phyloP scores from a whole-genome alignment of 1,140 invertebrate species.

The Trichoplusia ni region DNA sequence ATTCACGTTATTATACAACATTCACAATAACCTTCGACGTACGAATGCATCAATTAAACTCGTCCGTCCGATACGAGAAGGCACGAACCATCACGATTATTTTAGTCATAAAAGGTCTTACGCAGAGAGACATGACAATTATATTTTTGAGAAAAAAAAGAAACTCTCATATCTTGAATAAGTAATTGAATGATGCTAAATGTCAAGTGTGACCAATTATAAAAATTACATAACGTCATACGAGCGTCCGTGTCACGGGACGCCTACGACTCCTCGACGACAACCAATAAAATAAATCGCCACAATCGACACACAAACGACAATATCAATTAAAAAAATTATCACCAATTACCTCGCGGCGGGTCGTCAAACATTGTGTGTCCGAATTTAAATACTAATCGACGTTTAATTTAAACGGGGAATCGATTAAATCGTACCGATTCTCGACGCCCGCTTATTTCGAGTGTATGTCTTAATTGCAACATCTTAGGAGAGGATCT shows the following conservation, averaged over 20 bases:
- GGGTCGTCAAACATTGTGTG: conserved; percentile 58
- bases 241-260: conserved; percentile 13
- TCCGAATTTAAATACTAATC: conserved; percentile 66
- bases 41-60: conserved; percentile 23
- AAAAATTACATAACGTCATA: conserved; percentile 29
- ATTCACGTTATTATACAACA: conserved; percentile 22
- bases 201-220: conserved; percentile 40
- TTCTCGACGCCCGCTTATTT: conserved; percentile 55
- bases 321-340: conserved; percentile 67
- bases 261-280: conserved; percentile 10
- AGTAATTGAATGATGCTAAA: conserved; percentile 34
- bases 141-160: conserved; percentile 15
- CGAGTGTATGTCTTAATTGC: conserved; percentile 66
- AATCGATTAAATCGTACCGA: conserved; percentile 59
- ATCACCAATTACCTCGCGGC: conserved; percentile 67
- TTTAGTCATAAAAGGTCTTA: conserved; percentile 27
- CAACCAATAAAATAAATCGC: conserved; percentile 29
- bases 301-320: conserved; percentile 33
- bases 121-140: conserved; percentile 20
- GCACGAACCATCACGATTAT: conserved; percentile 28
- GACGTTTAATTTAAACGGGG: conserved; percentile 51
- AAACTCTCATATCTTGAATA: conserved; percentile 31
- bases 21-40: background rate
- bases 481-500: conserved; percentile 58
- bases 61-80: background rate